A percentile compares a stretch with the other conserved stretches of the same genome.
phyloP scores from a whole-genome alignment of 2,888 invertebrate genomes.

The Meta bourneti region DNA sequence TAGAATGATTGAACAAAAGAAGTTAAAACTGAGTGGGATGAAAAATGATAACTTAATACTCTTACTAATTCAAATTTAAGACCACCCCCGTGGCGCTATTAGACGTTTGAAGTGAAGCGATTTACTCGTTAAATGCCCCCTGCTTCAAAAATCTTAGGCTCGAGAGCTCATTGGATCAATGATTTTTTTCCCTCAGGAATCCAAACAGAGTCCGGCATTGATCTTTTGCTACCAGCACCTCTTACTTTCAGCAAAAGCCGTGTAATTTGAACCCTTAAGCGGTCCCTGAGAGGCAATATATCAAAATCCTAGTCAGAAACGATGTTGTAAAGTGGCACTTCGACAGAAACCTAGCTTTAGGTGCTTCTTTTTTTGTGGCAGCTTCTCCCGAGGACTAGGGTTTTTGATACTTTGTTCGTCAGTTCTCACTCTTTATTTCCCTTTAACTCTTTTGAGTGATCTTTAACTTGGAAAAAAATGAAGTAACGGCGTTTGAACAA shows the following conservation, averaged over 20 bases:
- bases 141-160: background rate
- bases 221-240: conserved; percentile 12
- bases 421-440: conserved; percentile 34
- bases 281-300: conserved; percentile 51
- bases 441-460: conserved; percentile 17
- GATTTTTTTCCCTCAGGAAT: conserved; percentile 2
- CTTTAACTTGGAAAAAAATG: background rate
- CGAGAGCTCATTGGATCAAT: conserved; percentile 4
- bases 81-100: background rate
- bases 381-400: background rate
- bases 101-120: background rate
- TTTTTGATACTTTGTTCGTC: background rate
- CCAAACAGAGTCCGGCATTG: conserved; percentile 28
- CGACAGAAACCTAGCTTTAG: conserved; percentile 40
- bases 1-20: background rate
- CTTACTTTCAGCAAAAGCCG: conserved; percentile 18
- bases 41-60: background rate
- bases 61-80: background rate
- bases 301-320: conserved; percentile 65
- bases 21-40: background rate
- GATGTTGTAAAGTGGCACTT: conserved; percentile 66
- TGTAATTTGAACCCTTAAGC: conserved; percentile 56
- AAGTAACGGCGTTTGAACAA: background rate
- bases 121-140: background rate
- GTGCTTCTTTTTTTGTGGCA: conserved; percentile 12